A percentile compares a stretch with the other conserved stretches of the same genome.
These are phyloP conservation scores for Drosophila willistoni DNA, from an alignment of 1,140 invertebrate species.

Conservation along the genomic window DNA sequence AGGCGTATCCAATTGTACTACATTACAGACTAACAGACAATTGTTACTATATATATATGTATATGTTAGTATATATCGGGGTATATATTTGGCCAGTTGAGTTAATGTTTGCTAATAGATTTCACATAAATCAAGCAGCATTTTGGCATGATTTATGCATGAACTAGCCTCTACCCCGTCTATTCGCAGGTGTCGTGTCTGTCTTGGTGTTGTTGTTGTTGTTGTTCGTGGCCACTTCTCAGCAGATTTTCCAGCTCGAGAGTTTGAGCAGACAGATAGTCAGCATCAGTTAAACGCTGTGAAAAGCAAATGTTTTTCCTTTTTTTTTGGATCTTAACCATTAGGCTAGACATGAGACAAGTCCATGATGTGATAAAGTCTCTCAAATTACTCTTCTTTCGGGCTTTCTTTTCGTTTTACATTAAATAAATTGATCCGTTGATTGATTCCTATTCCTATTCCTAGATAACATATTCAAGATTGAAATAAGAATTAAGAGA, in stretches of 20 bases:
- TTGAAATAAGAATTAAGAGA: too few relatives aligned
- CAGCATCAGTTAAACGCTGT: background rate
- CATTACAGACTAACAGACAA: conserved; percentile 44
- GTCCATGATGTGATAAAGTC: background rate
- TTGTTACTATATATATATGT: conserved; percentile 38
- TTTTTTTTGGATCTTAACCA: background rate
- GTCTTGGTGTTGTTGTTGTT: conserved; percentile 28
- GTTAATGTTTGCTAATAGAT: conserved; percentile 77
- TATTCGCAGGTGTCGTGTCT: conserved; percentile 43
- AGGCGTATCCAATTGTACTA: conserved; percentile 50
- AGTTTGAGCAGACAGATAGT: conserved; percentile 2
- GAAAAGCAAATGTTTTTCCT: background rate
- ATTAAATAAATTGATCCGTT: too few relatives aligned
- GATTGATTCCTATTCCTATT: too few relatives aligned
- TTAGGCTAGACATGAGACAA: background rate
- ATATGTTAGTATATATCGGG: too few relatives aligned
- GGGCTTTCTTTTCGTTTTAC: too few relatives aligned
- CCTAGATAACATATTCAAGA: too few relatives aligned
- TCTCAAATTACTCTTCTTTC: background rate
- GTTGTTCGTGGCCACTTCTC: conserved; percentile 13
- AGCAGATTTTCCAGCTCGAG: conserved; percentile 7
- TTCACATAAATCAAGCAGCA: conserved; percentile 70
- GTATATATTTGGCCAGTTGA: conserved; percentile 37
- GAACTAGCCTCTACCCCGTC: conserved; percentile 15
- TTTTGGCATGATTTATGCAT: conserved; percentile 70